Base-by-base conservation (phyloP, 2,113 vertebrate species). In the Toxotes chatareus region DNA sequence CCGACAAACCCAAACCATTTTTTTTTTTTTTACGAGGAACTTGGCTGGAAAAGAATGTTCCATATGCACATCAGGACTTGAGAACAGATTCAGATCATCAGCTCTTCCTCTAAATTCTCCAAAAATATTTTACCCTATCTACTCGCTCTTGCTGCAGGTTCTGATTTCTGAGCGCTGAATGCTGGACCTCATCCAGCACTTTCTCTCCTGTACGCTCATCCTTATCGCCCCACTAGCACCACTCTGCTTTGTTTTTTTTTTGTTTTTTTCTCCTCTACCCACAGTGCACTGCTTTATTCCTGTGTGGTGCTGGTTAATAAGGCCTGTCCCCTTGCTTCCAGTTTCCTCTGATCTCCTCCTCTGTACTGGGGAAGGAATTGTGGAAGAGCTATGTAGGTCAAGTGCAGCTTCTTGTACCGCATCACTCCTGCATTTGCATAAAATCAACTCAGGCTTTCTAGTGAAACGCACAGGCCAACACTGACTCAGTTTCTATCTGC, bases 331-430 rank as follows among this genome's bases (percentile, higher is more conserved):
- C 27, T 82, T 3, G 73, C 85, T 80, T 67, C 82, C 74, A 63
- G 69, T 82, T 90, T 73, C 81, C 90, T 89, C 42, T 91, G 89
- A 90, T 92, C 89, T 87, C 82, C 74, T 73, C 63, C 82, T 84
- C 74, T 88, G 82, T 75, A 42, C 73, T 78, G 76, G 70, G 77
- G 76, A 87, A 87, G 80, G 83, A 90, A 83, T 73, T 76, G 80
- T 82, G 73, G 81, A 90, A 71, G 77, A 82, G 89, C 71, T 92
- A 93, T 93, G 86, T 93, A 91, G 92, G 93, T 93, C 93, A 93
- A 92, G 92, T 80, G 89, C 83, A 85, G 89, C 92, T 87, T 83
- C 88, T 90, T 70, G 70, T 76, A 66, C 71, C 56, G 80, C 85
- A 79, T 83, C 85, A 56, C 77, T 79, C 62, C 51, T 27, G 21